Conservation (phyloP, 2,113 vertebrate species). For the Chrysochloris asiatica region DNA sequence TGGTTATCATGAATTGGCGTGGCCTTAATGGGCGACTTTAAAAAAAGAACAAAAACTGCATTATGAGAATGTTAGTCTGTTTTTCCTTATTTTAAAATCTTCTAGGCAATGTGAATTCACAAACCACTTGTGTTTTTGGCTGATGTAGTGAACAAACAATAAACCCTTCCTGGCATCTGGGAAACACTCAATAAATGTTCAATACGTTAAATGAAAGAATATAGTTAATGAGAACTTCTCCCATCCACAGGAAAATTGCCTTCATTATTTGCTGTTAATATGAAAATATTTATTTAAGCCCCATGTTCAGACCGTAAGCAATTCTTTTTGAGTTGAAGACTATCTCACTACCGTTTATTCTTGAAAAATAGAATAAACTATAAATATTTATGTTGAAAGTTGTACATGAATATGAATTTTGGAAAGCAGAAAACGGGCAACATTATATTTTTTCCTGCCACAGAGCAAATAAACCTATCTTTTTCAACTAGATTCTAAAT, state of each 20-base stretch:
- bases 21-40: too few relatives aligned
- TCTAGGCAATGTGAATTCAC: not conserved
- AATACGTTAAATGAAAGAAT: not conserved
- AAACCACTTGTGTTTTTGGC: not conserved
- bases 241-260: constrained; percentile 1
- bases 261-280: not conserved
- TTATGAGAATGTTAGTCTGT: not conserved
- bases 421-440: constrained; percentile 46
- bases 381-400: constrained; percentile 15
- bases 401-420: constrained; percentile 40
- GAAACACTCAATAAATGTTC: not conserved
- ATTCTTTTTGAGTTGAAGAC: not conserved
- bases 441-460: constrained; percentile 40
- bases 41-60: not conserved
- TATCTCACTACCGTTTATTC: not conserved
- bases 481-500: constrained; percentile 22
- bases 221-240: not conserved
- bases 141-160: not conserved
- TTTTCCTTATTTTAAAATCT: constrained; percentile 7
- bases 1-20: not conserved
- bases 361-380: constrained; percentile 44
- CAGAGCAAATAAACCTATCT: constrained; percentile 4
- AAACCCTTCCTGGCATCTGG: not conserved
- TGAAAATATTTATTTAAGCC: not conserved
- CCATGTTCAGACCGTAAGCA: not conserved